Evolutionary conservation across 2,888 invertebrate species (phyloP).

Genomic region (Nymphalis polychloros): DNA sequence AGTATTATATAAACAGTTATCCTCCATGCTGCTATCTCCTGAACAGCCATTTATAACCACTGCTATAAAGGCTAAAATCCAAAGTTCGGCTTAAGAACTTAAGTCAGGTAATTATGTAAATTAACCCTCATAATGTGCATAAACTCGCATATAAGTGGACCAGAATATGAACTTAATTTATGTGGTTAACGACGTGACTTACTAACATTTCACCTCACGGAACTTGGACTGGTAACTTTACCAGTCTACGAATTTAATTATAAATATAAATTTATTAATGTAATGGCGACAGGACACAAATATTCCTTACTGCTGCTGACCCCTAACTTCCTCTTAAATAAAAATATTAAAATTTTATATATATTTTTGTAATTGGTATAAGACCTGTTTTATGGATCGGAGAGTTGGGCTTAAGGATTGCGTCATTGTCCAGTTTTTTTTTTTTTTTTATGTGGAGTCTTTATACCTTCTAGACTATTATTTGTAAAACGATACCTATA

Average conservation of each 20-base stretch:
- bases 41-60: slow-evolving; percentile 34
- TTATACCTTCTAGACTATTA: too few species aligned
- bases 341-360: too few species aligned
- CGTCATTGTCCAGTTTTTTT: too few species aligned
- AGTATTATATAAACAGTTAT: slow-evolving; percentile 27
- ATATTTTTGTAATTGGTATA: too few species aligned
- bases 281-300: too few species aligned
- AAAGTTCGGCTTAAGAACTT: slow-evolving; percentile 41
- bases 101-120: slow-evolving; percentile 47
- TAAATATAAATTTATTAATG: too few species aligned
- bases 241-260: neutral
- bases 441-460: too few species aligned
- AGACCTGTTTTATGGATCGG: too few species aligned
- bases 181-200: slow-evolving; percentile 38
- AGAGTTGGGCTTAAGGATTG: too few species aligned
- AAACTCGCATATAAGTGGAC: slow-evolving; percentile 44
- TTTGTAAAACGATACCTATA: too few species aligned
- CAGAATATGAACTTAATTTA: slow-evolving; percentile 41
- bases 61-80: slow-evolving; percentile 38
- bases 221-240: neutral
- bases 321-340: too few species aligned
- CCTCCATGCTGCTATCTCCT: slow-evolving; percentile 20
- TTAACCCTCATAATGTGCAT: slow-evolving; percentile 44
- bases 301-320: too few species aligned
- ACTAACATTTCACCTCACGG: slow-evolving; percentile 5